Conservation (phyloP, 2,113 vertebrate species). For the Nettapus auritus region DNA sequence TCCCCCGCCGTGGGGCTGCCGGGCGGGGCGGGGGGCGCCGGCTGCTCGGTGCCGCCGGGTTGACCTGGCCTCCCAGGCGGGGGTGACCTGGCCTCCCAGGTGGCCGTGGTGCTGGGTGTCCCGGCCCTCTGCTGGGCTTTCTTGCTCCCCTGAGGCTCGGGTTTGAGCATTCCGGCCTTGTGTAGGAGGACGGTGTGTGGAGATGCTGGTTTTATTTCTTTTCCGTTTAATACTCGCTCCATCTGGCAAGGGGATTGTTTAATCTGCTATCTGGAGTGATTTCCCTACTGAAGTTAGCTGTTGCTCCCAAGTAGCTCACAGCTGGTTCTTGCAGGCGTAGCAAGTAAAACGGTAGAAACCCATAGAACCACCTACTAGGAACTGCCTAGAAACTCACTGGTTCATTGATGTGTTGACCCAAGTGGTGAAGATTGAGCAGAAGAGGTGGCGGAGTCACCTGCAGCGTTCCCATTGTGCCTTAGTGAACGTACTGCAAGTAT, state of each 20-base stretch:
- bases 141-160: background rate
- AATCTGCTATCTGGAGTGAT: background rate
- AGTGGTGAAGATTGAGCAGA: background rate
- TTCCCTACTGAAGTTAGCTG: background rate
- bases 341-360: no score
- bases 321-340: background rate
- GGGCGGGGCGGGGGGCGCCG: no score
- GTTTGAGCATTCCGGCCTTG: background rate
- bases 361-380: no score
- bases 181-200: background rate
- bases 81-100: no score
- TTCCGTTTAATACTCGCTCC: background rate
- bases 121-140: background rate
- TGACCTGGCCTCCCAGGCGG: no score
- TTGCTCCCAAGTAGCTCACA: no score
- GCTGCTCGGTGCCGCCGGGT: no score
- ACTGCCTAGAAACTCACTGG: no score
- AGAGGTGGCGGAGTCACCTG: background rate
- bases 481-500: accelerated
- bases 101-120: background rate
- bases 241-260: no score
- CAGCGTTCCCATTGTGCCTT: no score
- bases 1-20: no score
- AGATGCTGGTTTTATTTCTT: background rate
- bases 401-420: background rate